These are phyloP conservation scores for Callinectes sapidus DNA, from an alignment of 2,888 invertebrate species.

Conservation along the genomic window DNA sequence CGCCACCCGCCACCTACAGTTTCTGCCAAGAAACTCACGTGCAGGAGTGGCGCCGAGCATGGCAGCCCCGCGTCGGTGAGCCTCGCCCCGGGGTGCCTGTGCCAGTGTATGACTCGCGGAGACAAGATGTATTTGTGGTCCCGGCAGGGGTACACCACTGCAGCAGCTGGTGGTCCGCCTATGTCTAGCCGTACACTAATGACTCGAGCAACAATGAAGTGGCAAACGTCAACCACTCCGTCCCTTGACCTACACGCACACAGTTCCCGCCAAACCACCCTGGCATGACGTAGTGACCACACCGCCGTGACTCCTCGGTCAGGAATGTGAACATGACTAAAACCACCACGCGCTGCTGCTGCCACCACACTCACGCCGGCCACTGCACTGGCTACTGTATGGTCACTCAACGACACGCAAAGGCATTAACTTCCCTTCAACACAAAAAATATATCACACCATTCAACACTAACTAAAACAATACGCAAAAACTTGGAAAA, in stretches of 20 bases:
- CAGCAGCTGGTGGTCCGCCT: neutral
- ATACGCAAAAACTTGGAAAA: neutral
- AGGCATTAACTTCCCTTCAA: neutral
- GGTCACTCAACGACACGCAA: neutral
- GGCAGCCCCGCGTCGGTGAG: conserved; percentile 5
- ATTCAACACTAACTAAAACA: too few species aligned
- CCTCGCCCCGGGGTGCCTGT: neutral
- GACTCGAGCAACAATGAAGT: neutral
- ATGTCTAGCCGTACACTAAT: neutral
- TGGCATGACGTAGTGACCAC: conserved; percentile 19
- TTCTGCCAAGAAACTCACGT: neutral
- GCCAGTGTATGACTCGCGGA: neutral
- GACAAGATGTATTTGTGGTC: neutral
- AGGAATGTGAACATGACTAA: conserved; percentile 14
- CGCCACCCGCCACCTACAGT: neutral
- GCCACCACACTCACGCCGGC: neutral
- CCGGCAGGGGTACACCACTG: neutral
- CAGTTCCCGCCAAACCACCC: neutral
- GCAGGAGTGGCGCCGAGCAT: neutral
- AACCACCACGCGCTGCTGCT: conserved; percentile 9
- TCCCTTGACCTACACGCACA: neutral
- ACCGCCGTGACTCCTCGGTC: conserved; percentile 2
- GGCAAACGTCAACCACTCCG: neutral
- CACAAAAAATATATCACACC: too few species aligned
- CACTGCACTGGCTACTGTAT: neutral